Percentiles rank a stretch among this genome's conserved stretches.
phyloP scores from a whole-genome alignment of 1,140 invertebrate genomes.

The Drosophila chauvacae region DNA sequence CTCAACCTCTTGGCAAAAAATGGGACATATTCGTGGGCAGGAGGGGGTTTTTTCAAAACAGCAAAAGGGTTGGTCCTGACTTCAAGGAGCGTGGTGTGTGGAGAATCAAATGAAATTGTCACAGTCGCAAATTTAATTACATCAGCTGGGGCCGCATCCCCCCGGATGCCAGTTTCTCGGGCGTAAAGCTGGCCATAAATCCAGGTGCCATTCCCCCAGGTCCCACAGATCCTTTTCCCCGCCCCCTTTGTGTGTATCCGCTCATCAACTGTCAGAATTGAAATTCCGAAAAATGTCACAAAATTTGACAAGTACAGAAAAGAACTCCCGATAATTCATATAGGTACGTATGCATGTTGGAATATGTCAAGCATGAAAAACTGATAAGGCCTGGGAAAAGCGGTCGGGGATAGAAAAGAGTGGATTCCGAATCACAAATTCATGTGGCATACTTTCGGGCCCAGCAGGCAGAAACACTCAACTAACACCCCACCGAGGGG shows the following conservation, averaged over 20 bases:
- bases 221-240: background rate
- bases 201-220: conserved; percentile 18
- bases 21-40: conserved; percentile 9
- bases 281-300: conserved; percentile 79
- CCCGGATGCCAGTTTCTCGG: background rate
- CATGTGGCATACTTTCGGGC: conserved; percentile 36
- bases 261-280: conserved; percentile 69
- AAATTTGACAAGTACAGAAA: conserved; percentile 60
- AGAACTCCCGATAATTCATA: conserved; percentile 45
- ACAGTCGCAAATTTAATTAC: conserved; percentile 80
- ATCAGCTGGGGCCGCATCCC: conserved; percentile 25
- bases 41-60: conserved; percentile 26
- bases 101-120: conserved; percentile 66
- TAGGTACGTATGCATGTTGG: conserved; percentile 54
- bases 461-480: conserved; percentile 9
- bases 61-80: conserved; percentile 70
- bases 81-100: conserved; percentile 16
- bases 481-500: conserved; percentile 3
- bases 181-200: conserved; percentile 35
- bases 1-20: conserved; percentile 64
- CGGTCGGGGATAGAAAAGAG: background rate
- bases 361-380: conserved; percentile 78
- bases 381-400: conserved; percentile 56
- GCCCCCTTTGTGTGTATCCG: background rate
- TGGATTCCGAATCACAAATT: conserved; percentile 8